phyloP scores from a whole-genome alignment of 2,113 vertebrate genomes.

The Ctenomys sociabilis region DNA sequence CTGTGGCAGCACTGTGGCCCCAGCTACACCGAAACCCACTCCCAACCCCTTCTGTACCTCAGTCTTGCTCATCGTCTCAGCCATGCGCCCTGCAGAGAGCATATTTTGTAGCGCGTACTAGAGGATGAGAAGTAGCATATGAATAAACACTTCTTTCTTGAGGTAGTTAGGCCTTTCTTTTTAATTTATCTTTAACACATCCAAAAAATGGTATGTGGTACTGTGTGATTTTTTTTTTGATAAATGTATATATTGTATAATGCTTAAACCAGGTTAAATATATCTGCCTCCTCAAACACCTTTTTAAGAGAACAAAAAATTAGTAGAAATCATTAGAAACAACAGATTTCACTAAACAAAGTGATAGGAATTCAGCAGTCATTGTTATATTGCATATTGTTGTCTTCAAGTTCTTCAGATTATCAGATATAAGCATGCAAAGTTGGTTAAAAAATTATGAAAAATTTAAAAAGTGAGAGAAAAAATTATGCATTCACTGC shows the following conservation, averaged over 20 bases:
- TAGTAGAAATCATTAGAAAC: too few relatives aligned
- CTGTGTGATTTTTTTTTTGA: background rate
- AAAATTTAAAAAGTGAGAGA: too few relatives aligned
- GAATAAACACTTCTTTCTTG: background rate
- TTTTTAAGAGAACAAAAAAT: too few relatives aligned
- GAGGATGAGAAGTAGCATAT: background rate
- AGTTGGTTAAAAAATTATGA: too few relatives aligned
- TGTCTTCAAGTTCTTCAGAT: too few relatives aligned
- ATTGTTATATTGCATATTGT: too few relatives aligned
- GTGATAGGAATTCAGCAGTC: too few relatives aligned
- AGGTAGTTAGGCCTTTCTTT: background rate
- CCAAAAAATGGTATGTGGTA: background rate
- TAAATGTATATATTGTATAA: background rate
- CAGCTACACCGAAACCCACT: background rate
- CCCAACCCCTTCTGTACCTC: background rate
- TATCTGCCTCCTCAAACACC: background rate
- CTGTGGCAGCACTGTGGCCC: background rate
- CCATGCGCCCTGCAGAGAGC: background rate
- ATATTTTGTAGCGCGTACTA: background rate
- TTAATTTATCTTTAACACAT: background rate
- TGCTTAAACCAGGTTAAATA: background rate
- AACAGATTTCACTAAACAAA: too few relatives aligned
- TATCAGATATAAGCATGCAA: too few relatives aligned
- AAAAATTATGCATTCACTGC: too few relatives aligned
- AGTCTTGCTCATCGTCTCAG: background rate